A percentile compares a stretch with the other conserved stretches of the same genome.
phyloP scores from a whole-genome alignment of 2,888 invertebrate species.

The Clivina fossor region DNA sequence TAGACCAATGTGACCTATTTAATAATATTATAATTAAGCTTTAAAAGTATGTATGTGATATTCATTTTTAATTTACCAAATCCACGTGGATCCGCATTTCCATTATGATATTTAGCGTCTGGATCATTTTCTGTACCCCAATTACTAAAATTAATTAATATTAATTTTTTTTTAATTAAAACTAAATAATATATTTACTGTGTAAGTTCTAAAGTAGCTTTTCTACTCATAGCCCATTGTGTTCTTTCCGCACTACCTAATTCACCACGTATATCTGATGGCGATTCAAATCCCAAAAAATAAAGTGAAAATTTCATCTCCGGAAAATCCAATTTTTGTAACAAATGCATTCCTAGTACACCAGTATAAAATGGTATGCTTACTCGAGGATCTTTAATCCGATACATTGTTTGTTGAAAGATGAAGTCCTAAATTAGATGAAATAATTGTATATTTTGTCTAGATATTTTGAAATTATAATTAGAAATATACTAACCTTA shows the following conservation, averaged over 20 bases:
- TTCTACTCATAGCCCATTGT: constrained; percentile 78
- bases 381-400: constrained; percentile 87
- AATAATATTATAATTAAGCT: constrained; percentile 37
- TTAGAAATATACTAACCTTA: constrained; percentile 68
- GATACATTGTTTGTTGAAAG: constrained; percentile 96
- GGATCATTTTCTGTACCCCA: constrained; percentile 91
- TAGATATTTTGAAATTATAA: too few relatives aligned
- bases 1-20: constrained; percentile 87
- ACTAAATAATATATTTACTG: constrained; percentile 65
- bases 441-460: too few relatives aligned
- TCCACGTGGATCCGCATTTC: constrained; percentile 86
- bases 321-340: constrained; percentile 87
- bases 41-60: too few relatives aligned
- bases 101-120: constrained; percentile 81
- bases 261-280: constrained; percentile 72
- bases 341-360: constrained; percentile 86
- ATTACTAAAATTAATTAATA: constrained; percentile 76
- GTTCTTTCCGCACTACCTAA: constrained; percentile 61
- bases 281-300: constrained; percentile 87
- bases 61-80: too few relatives aligned
- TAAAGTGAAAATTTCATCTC: constrained; percentile 87
- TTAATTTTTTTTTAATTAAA: background rate
- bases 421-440: constrained; percentile 90
- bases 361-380: constrained; percentile 89
- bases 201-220: constrained; percentile 87